Percentiles rank a stretch among this genome's conserved stretches.
Evolutionary conservation across 2,888 invertebrate genomes (phyloP).

Genomic region (Geotrupes spiniger): DNA sequence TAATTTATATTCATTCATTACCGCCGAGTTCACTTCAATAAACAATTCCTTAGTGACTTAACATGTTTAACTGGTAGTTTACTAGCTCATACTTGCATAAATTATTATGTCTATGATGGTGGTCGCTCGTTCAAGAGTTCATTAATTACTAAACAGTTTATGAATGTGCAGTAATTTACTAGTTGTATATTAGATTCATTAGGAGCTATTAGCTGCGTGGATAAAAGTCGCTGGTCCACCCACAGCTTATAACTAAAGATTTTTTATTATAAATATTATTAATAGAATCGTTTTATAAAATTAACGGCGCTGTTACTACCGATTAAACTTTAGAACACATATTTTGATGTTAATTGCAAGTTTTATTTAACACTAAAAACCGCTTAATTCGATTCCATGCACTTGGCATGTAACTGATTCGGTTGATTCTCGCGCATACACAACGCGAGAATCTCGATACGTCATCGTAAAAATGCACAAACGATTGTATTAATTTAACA

Average conservation of each 20-base stretch:
- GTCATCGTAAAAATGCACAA: too few relatives aligned
- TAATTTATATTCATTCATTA: constrained; percentile 1
- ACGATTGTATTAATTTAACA: background rate
- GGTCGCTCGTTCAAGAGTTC: constrained; percentile 6
- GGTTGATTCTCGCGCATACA: too few relatives aligned
- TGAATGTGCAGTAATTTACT: background rate
- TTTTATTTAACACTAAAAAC: too few relatives aligned
- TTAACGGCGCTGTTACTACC: too few relatives aligned
- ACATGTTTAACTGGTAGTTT: constrained; percentile 13
- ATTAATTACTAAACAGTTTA: constrained; percentile 3
- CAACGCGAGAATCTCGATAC: too few relatives aligned
- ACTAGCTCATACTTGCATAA: constrained; percentile 15
- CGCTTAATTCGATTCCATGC: too few relatives aligned
- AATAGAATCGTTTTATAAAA: too few relatives aligned
- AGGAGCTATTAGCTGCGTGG: background rate
- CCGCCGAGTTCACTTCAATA: constrained; percentile 5
- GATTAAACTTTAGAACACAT: too few relatives aligned
- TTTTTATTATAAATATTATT: too few relatives aligned
- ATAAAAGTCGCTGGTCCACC: background rate
- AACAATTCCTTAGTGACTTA: constrained; percentile 4
- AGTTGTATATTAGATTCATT: background rate
- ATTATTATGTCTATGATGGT: constrained; percentile 18
- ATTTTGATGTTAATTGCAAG: too few relatives aligned
- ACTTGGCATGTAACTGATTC: too few relatives aligned
- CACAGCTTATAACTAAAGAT: too few relatives aligned